These are phyloP conservation scores for Bergia sp. DNA, from an alignment of 92 coral and sea anemone genomes.

Conservation along the genomic window DNA sequence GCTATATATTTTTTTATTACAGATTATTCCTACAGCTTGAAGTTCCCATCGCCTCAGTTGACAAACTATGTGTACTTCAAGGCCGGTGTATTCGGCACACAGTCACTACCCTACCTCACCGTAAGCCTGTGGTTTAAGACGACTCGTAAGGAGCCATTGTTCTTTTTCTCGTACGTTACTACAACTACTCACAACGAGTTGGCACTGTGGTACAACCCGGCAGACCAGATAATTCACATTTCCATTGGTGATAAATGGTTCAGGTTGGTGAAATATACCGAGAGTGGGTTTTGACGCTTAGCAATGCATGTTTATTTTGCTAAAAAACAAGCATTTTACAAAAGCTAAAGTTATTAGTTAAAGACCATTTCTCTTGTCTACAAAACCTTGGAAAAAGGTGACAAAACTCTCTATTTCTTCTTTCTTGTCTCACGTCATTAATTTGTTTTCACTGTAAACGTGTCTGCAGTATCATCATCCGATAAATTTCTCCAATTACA, in stretches of 20 bases:
- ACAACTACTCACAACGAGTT: neutral
- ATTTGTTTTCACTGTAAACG: no score
- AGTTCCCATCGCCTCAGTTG: neutral
- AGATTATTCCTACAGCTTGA: conserved; percentile 11
- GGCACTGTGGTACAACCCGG: neutral
- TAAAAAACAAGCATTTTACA: no score
- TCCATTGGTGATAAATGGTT: neutral
- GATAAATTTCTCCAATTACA: no score
- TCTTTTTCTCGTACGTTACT: neutral
- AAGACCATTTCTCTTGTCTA: no score
- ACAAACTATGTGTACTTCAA: conserved; percentile 7
- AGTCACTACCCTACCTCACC: neutral
- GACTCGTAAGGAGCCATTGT: neutral
- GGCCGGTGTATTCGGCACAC: neutral
- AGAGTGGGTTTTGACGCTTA: neutral
- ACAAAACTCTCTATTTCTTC: no score
- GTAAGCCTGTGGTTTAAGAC: conserved; percentile 17
- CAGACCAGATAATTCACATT: neutral
- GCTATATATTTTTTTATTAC: neutral
- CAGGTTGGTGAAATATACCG: neutral
- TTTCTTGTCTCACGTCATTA: no score
- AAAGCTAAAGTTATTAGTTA: no score
- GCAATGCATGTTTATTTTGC: no score
- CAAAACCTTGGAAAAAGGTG: no score
- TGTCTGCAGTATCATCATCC: no score